Evolutionary conservation across 37 sponge, comb jelly and placozoan species (phyloP), one percentile per base, ranked within the genome.

Genomic region (Ephydatia muelleri): DNA sequence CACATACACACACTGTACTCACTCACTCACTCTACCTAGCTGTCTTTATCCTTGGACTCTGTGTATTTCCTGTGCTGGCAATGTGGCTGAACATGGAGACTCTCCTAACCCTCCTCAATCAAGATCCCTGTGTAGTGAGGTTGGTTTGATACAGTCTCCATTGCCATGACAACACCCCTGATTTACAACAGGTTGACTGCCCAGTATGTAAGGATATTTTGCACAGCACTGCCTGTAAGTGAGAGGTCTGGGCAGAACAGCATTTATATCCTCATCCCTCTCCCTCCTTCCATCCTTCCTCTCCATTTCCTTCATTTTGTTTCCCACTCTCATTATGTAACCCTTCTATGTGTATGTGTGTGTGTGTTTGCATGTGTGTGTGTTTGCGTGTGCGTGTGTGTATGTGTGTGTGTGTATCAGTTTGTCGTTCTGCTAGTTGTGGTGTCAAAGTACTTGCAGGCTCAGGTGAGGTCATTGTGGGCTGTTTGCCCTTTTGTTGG

Each of bases 81-180:
- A 29, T 92, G 16, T 92, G 88, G 88, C 39, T 88, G 38, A 88
- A 88, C 72, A 73, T 77, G 3, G 88, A 88, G 81, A 85, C 86
- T 29, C 19, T 92, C 32, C 79, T 92, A 26, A 49, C 80, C 22
- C 67, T 88, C 25, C 73, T 88, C 3, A 68, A 82, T 5, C 92
- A 92, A 32, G 64, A 40, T 0, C 92, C 89, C 13, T 92, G 92
- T 85, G 88, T 88, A 31, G 78, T 80, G 30, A 37, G 30, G 68
- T 83, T 11, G 11, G 65, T 37, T 4, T 21, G 0, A 5, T 16
- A 16, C 57, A 5, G 12, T 1, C 19, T 57, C 16, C 16, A 57
- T 57, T 57, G 57, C 16, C n/a, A 13, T 37, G 14, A 70, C 38
- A 47, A 72, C 47, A 14, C n/a, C 2, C 8, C 22, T 36, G 27